phyloP scores from a whole-genome alignment of 1,140 invertebrate genomes.

The Drosophila bifasciata region DNA sequence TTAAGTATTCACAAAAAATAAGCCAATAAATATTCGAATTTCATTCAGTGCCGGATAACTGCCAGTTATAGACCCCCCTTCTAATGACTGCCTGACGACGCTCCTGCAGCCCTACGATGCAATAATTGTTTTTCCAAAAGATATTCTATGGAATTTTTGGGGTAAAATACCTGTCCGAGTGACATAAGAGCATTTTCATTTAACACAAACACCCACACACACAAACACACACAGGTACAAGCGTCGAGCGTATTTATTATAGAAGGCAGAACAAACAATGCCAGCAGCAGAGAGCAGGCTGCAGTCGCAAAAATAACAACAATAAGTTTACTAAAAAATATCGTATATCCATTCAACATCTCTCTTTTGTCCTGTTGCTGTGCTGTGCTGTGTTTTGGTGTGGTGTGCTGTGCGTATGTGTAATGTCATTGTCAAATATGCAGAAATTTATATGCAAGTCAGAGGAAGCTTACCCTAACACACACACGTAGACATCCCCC shows the following conservation, averaged over 20 bases:
- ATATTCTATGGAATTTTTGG: conserved; percentile 63
- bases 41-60: not conserved
- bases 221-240: not conserved
- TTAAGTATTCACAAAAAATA: not conserved
- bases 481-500: conserved; percentile 28
- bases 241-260: no score
- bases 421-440: conserved; percentile 74
- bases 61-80: not conserved
- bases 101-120: conserved; percentile 20
- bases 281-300: conserved; percentile 30
- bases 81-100: not conserved
- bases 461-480: conserved; percentile 57
- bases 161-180: conserved; percentile 74
- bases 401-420: conserved; percentile 38
- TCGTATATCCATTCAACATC: conserved; percentile 14
- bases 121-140: conserved; percentile 71
- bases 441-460: conserved; percentile 81
- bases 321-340: conserved; percentile 55
- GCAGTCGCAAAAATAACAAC: conserved; percentile 18
- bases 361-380: conserved; percentile 5
- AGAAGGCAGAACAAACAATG: conserved; percentile 43
- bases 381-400: no score
- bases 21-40: not conserved
- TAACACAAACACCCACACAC: conserved; percentile 31
- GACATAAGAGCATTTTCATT: conserved; percentile 68